A percentile compares a stretch with the other conserved stretches of the same genome.
These are phyloP conservation scores for Porites lobata DNA, from an alignment of 92 coral and sea anemone species.

Conservation along the genomic window DNA sequence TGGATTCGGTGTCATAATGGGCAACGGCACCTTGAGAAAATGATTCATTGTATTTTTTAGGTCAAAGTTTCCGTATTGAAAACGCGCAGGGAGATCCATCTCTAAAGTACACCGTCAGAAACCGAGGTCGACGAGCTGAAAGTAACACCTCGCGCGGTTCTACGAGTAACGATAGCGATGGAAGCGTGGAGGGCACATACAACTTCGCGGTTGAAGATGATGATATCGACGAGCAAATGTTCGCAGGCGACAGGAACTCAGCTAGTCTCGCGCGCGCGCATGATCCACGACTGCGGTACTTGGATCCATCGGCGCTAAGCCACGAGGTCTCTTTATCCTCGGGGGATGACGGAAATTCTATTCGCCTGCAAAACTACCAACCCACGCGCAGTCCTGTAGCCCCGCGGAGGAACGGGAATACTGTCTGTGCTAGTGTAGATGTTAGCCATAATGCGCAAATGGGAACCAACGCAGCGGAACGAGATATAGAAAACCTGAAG, in stretches of 20 bases:
- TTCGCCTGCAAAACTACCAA: constrained; percentile 34
- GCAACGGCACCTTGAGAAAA: background rate
- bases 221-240: constrained; percentile 87
- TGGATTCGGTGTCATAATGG: too few relatives aligned
- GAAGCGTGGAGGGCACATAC: constrained; percentile 76
- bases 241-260: constrained; percentile 68
- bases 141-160: constrained; percentile 22
- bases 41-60: constrained; percentile 2
- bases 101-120: constrained; percentile 13
- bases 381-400: constrained; percentile 19
- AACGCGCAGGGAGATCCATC: constrained; percentile 28
- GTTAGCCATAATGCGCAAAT: background rate
- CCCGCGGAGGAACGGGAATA: background rate
- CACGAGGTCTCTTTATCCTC: constrained; percentile 2
- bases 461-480: background rate
- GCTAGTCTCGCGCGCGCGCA: constrained; percentile 10
- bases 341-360: constrained; percentile 2
- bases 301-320: constrained; percentile 34
- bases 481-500: background rate
- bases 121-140: background rate
- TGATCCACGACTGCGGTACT: constrained; percentile 24
- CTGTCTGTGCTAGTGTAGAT: background rate
- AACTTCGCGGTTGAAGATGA: constrained; percentile 78
- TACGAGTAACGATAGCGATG: constrained; percentile 58
- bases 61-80: constrained; percentile 41